phyloP scores from a whole-genome alignment of 2,888 invertebrate genomes.

The Campaea margaritaria region DNA sequence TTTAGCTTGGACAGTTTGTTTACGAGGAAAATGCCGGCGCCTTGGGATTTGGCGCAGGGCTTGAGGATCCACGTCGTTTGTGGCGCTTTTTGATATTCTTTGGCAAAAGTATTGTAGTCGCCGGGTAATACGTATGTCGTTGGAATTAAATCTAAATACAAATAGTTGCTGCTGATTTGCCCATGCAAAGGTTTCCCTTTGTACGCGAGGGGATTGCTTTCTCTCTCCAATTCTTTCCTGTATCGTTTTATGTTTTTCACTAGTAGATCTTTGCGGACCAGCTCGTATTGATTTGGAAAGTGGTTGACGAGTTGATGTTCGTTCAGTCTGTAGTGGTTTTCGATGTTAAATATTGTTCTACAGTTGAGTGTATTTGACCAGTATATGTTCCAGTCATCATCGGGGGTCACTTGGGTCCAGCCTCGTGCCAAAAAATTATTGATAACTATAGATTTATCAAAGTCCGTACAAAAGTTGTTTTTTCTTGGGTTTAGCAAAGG shows the following conservation, averaged over 20 bases:
- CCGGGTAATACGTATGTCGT: constrained; percentile 96
- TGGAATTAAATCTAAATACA: constrained; percentile 95
- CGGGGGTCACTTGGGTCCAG: constrained; percentile 93
- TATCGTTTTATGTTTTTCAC: constrained; percentile 98
- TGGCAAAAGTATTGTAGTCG: constrained; percentile 98
- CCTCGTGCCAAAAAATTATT: constrained; percentile 58
- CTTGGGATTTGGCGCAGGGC: constrained; percentile 96
- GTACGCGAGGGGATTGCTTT: constrained; percentile 93
- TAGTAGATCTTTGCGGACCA: constrained; percentile 96
- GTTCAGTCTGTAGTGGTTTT: constrained; percentile 70
- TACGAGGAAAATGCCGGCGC: constrained; percentile 96
- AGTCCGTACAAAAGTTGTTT: constrained; percentile 66
- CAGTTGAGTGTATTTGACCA: constrained; percentile 96
- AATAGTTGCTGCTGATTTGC: constrained; percentile 88
- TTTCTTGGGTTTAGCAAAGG: constrained; percentile 85
- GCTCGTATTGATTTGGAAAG: constrained; percentile 97
- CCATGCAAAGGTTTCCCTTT: constrained; percentile 77
- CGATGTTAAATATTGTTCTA: constrained; percentile 90
- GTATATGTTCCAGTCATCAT: constrained; percentile 98
- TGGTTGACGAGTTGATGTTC: constrained; percentile 97
- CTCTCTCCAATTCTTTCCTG: constrained; percentile 95
- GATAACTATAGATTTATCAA: constrained; percentile 62
- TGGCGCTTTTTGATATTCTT: constrained; percentile 96
- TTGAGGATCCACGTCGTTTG: constrained; percentile 98
- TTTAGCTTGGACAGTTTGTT: constrained; percentile 97